Conservation (phyloP, 2,113 vertebrate species). For the Burhinus oedicnemus region DNA sequence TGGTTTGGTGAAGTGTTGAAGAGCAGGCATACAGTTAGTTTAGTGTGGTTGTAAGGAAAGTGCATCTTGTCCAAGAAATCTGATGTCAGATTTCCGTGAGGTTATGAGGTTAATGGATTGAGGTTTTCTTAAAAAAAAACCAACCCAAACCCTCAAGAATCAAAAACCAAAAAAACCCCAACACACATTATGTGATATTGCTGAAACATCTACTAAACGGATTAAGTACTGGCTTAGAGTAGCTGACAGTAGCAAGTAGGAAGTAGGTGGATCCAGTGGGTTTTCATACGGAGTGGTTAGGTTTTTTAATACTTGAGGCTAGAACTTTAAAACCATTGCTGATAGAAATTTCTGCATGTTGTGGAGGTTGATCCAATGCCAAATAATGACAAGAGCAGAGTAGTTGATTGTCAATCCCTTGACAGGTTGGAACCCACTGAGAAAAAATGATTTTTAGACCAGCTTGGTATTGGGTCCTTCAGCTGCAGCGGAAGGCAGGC, state of each 20-base stretch:
- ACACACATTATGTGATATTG: not conserved
- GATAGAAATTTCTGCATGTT: not conserved
- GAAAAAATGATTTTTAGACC: not conserved
- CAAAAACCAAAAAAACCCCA: not conserved
- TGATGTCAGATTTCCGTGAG: constrained; percentile 4
- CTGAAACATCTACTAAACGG: not conserved
- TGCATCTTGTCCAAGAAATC: not conserved
- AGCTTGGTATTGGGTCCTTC: not conserved
- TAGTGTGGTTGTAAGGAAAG: not conserved
- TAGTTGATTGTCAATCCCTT: not conserved
- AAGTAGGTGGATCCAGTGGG: not conserved
- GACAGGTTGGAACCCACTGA: not conserved
- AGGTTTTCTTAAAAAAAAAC: constrained; percentile 14
- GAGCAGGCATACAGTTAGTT: not conserved
- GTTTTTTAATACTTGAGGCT: not conserved
- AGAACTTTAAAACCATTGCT: not conserved
- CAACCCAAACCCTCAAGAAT: not conserved
- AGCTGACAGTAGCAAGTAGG: not conserved
- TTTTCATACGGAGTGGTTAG: not conserved
- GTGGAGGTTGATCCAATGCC: not conserved
- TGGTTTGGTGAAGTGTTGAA: not conserved
- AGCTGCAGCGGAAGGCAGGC: not conserved
- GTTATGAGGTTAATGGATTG: constrained; percentile 39
- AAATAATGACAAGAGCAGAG: not conserved
- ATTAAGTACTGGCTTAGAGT: not conserved